Evolutionary conservation across 1,140 invertebrate species (phyloP), one percentile per base, ranked within the genome.

Genomic region (Catajapyx aquilonaris): DNA sequence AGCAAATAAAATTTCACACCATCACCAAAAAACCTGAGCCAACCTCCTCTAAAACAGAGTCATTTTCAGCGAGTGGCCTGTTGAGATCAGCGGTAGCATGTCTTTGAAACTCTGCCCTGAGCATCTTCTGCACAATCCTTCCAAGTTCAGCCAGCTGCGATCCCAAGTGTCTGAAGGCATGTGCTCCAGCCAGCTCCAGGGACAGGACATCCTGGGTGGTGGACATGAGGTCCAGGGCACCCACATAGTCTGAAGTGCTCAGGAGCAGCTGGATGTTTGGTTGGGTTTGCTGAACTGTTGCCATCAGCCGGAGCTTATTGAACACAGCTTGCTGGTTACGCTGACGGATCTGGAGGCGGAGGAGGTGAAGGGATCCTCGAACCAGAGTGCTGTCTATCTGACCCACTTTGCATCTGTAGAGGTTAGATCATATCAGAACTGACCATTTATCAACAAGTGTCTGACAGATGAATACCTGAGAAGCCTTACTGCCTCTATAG

Each of bases 91-190:
- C 69, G 5, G 88, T 81, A 31, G 88, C 74, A 55, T 90, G 91
- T 45, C 79, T 71, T 49, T 83, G 76, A 60, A 97, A 95, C 56
- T 99, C 94, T 33, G 85, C 84, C 35, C 76, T 76, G 42, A 98
- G 66, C 85, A 98, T 93, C 60, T 90, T 91, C 49, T 95, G 86
- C 48, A 98, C 95, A 4, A 94, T 63, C 52, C 81, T 78, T 49
- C 90, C 80, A 72, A 97, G 86, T 68, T 98, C 94, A 41, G 75
- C 78, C n/a, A 99, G 62, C 60, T 98, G 90, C 32, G 84, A 86
- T 44, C 85, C 79, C 43, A 97, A 63, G 63, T 97, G 88, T 52
- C 73, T 66, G 54, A 96, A 91, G 55, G 88, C 86, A 49, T 86
- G 81, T 32, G 95, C 71, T 19, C 87, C 88, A 39, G 77, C 73